Evolutionary conservation across 2,113 vertebrate species (phyloP).

Genomic region (Etheostoma spectabile): DNA sequence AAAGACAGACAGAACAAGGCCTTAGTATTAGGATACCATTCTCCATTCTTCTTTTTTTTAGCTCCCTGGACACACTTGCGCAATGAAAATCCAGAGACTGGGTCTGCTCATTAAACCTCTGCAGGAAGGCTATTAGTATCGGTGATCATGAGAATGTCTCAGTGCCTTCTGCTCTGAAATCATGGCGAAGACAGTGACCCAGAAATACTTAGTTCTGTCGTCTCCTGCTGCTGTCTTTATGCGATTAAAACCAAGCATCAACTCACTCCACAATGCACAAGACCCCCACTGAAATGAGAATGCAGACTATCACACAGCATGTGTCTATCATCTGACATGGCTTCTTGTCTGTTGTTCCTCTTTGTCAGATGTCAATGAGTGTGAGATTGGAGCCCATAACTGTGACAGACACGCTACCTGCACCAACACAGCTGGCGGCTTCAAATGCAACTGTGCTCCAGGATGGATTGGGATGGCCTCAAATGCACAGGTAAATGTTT

Average conservation of each 20-base stretch:
- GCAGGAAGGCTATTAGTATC: constrained; percentile 56
- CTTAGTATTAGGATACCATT: constrained; percentile 27
- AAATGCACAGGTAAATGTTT: constrained; percentile 87
- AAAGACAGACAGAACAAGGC: constrained; percentile 44
- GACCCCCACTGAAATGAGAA: constrained; percentile 43
- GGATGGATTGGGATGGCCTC: constrained; percentile 95
- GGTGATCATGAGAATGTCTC: constrained; percentile 59
- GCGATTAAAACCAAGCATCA: constrained; percentile 55
- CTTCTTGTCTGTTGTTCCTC: constrained; percentile 44
- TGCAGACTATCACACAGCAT: constrained; percentile 53
- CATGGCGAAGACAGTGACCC: constrained; percentile 47
- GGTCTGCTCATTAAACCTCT: constrained; percentile 57
- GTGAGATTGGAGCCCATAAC: constrained; percentile 98
- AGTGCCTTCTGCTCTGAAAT: constrained; percentile 46
- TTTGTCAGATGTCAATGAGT: constrained; percentile 95
- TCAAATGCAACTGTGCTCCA: constrained; percentile 93
- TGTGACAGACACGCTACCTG: constrained; percentile 93
- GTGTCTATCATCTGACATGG: constrained; percentile 13
- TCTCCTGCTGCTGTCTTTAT: constrained; percentile 58
- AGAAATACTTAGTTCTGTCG: constrained; percentile 51
- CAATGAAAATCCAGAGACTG: constrained; percentile 44
- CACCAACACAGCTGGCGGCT: constrained; percentile 96
- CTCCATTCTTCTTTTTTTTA: constrained; percentile 32
- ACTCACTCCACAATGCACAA: constrained; percentile 39
- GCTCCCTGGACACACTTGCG: constrained; percentile 32